Base-by-base conservation (phyloP, 2,797 vertebrate genomes). In the Corythornis leucogaster region DNA sequence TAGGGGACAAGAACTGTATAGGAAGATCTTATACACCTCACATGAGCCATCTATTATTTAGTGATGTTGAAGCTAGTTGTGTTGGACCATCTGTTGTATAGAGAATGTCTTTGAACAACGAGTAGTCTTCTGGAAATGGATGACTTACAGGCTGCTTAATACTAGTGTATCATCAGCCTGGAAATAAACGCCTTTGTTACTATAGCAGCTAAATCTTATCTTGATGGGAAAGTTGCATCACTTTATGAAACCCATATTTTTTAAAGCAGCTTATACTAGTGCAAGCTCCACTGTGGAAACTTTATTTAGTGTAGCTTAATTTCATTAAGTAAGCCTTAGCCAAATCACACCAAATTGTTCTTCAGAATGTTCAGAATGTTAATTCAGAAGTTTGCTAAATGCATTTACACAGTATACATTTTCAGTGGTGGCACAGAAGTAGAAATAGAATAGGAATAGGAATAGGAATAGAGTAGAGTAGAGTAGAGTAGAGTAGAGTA, bases 141-240 rank as follows among this genome's bases (percentile, higher is more conserved):
- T 33, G 83, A 42, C 24, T 30, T 77, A 67, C 70, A 77, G 13
- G 42, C 48, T 80, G 11, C 82, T 93, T 92, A 87, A 58, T 78
- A 51, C 42, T 67, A 68, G 38, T 63, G 31, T 50, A 40, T 77
- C 43, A 35, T 82, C 45, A 63, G 79, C 28, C 33, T 87, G 74
- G 76, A 91, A 87, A 73, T 63, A 62, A 79, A 64, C 61, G 45
- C 17, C 64, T 80, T 84, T 86, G 53, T 93, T 81, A 79, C 50
- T 88, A 12, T 83, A 57, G 59, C 59, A 89, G 63, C 55, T 69
- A 24, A 90, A 83, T 28, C 90, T 91, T 79, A 46, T 42, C 70
- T 92, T 80, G 45, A 30, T 54, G 30, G 89, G 79, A 74, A 90
- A 77, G 45, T 79, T 79, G 22, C 55, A 64, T 76, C 25, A 31